A percentile compares a stretch with the other conserved stretches of the same genome.
Conservation (phyloP, 2,113 vertebrate species). For the Sceloporus tristichus region DNA sequence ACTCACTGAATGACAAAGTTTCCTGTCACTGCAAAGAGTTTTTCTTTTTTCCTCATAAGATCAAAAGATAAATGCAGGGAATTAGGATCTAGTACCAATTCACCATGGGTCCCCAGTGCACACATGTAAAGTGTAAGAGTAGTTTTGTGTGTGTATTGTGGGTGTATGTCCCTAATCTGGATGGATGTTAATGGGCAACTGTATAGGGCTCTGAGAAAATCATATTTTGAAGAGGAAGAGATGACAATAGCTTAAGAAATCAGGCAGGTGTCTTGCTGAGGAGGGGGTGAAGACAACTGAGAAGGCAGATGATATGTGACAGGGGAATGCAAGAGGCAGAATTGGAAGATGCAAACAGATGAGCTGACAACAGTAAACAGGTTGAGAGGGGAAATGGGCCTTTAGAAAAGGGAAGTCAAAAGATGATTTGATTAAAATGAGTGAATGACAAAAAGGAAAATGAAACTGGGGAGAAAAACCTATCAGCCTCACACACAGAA, state of each 20-base stretch:
- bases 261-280: background rate
- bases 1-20: no score
- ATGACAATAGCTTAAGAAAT: constrained; percentile 13
- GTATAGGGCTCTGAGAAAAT: background rate
- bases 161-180: background rate
- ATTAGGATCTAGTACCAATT: no score
- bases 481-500: background rate
- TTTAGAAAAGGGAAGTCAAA: constrained; percentile 20
- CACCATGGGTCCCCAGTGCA: no score
- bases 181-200: no score
- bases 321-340: constrained; percentile 20
- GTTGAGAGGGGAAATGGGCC: constrained; percentile 26
- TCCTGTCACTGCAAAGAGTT: no score
- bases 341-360: constrained; percentile 45
- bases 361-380: constrained; percentile 47
- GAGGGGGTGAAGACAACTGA: constrained; percentile 31
- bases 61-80: no score
- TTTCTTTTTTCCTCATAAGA: no score
- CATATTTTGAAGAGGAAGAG: background rate
- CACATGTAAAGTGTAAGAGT: no score
- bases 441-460: constrained; percentile 33
- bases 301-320: constrained; percentile 24
- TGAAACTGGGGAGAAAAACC: constrained; percentile 6
- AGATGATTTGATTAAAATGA: constrained; percentile 35
- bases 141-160: background rate